Conservation (phyloP, 1,140 invertebrate genomes). For the Zophobas atratus region DNA sequence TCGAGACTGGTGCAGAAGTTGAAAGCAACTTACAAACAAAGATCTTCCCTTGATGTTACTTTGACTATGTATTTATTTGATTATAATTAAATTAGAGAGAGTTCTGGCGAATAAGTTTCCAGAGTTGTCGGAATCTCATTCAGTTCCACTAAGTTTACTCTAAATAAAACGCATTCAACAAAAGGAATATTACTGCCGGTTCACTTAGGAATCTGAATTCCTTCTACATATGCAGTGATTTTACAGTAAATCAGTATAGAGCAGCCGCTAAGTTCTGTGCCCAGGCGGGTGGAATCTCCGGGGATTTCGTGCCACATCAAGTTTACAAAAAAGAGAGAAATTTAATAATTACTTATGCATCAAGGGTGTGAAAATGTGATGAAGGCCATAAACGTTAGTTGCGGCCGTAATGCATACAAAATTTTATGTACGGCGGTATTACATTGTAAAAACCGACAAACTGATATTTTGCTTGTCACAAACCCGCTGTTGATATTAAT, state of each 20-base stretch:
- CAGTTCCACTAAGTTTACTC: background rate
- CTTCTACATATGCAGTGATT: background rate
- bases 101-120: conserved; percentile 1
- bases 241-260: background rate
- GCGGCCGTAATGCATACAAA: too few relatives aligned
- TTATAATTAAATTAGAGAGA: conserved; percentile 19
- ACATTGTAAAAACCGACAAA: too few relatives aligned
- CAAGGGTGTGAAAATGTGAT: too few relatives aligned
- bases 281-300: too few relatives aligned
- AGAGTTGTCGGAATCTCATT: conserved; percentile 13
- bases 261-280: too few relatives aligned
- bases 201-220: background rate
- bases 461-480: too few relatives aligned
- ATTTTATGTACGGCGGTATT: too few relatives aligned
- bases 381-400: too few relatives aligned
- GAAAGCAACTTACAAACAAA: conserved; percentile 14
- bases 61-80: conserved; percentile 34
- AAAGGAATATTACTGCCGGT: background rate
- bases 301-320: too few relatives aligned
- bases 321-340: too few relatives aligned
- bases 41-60: conserved; percentile 28
- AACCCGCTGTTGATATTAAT: too few relatives aligned
- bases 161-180: conserved; percentile 13
- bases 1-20: conserved; percentile 3
- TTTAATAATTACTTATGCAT: too few relatives aligned